Evolutionary conservation across 2,888 invertebrate genomes (phyloP).

Genomic region (Idaea straminata): DNA sequence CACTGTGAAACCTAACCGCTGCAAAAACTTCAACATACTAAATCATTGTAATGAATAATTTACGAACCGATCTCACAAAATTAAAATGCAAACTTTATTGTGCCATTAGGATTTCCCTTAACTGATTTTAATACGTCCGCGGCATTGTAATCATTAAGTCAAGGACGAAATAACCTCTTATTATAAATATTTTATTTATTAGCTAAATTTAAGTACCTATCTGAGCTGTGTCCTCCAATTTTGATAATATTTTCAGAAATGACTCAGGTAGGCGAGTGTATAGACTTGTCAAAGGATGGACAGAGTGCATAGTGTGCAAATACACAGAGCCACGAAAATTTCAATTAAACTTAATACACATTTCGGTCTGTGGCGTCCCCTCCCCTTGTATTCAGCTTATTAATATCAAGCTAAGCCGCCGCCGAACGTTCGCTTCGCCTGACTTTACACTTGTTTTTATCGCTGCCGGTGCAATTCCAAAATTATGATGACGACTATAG

Average conservation of each 20-base stretch:
- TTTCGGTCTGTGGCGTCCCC: constrained; percentile 41
- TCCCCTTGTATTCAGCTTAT: constrained; percentile 51
- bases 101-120: constrained; percentile 20
- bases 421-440: constrained; percentile 32
- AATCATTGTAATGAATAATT: constrained; percentile 17
- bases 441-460: constrained; percentile 57
- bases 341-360: constrained; percentile 73
- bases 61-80: constrained; percentile 12
- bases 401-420: constrained; percentile 56
- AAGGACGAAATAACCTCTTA: not conserved
- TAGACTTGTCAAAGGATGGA: constrained; percentile 37
- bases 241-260: not conserved
- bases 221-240: not conserved
- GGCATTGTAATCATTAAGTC: not conserved
- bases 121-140: constrained; percentile 27
- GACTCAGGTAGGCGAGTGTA: constrained; percentile 22
- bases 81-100: constrained; percentile 15
- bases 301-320: too few species aligned
- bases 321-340: constrained; percentile 59
- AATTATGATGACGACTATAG: constrained; percentile 40
- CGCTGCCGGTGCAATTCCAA: constrained; percentile 50
- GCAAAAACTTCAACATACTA: constrained; percentile 2
- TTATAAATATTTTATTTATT: not conserved
- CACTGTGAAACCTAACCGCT: constrained; percentile 13
- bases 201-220: not conserved